Conservation (phyloP, 2,797 vertebrate species). For the Lophotriccus pileatus region DNA sequence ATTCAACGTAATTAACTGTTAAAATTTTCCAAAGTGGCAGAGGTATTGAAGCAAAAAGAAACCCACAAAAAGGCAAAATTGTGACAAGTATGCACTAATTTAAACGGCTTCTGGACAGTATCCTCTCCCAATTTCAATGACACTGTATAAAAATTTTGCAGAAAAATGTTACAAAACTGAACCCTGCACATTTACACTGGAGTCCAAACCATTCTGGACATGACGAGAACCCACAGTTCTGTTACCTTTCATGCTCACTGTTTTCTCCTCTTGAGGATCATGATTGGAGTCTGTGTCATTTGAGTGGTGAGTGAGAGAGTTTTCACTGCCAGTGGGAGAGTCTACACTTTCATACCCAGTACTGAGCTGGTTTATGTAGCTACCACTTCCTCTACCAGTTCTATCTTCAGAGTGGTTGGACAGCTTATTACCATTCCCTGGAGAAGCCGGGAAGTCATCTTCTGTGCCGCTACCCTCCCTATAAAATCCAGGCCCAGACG, state of each 20-base stretch:
- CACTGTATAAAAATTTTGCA: conserved; percentile 86
- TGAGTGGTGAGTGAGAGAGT: conserved; percentile 97
- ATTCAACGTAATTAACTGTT: conserved; percentile 85
- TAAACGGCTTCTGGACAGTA: conserved; percentile 81
- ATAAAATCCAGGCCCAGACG: conserved; percentile 88
- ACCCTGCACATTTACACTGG: conserved; percentile 82
- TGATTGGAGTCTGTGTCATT: conserved; percentile 99
- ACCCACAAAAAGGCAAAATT: conserved; percentile 81
- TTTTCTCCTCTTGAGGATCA: conserved; percentile 95
- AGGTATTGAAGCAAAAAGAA: conserved; percentile 86
- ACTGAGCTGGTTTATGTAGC: conserved; percentile 92
- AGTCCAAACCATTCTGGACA: conserved; percentile 97
- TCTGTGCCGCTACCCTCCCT: conserved; percentile 91
- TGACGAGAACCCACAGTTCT: conserved; percentile 96
- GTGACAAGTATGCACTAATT: conserved; percentile 83
- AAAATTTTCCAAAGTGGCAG: conserved; percentile 85
- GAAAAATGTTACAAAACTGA: conserved; percentile 87
- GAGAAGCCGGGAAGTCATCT: conserved; percentile 93
- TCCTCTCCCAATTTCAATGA: conserved; percentile 89
- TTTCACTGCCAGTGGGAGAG: conserved; percentile 98
- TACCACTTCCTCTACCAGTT: conserved; percentile 83
- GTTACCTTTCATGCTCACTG: conserved; percentile 92
- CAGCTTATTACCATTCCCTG: conserved; percentile 91
- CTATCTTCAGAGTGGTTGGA: conserved; percentile 95
- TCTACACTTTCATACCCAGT: conserved; percentile 99